These are phyloP conservation scores for Anthonomus grandis DNA, from an alignment of 1,140 invertebrate genomes.

Conservation along the genomic window DNA sequence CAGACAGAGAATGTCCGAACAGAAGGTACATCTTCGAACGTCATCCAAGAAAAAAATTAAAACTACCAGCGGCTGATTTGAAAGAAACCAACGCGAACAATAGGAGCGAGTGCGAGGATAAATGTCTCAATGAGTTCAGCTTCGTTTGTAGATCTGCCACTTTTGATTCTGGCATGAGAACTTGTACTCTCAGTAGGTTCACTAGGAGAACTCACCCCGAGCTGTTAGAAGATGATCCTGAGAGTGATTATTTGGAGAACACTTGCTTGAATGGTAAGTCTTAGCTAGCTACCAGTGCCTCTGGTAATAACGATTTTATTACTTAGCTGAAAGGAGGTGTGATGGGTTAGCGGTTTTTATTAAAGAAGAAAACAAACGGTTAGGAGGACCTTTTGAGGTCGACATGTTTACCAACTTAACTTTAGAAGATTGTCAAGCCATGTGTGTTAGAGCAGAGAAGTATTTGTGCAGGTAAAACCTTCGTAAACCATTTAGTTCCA, in stretches of 20 bases:
- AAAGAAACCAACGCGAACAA: slow-evolving; percentile 79
- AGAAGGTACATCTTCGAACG: slow-evolving; percentile 83
- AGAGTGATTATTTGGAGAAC: slow-evolving; percentile 87
- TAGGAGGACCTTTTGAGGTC: slow-evolving; percentile 82
- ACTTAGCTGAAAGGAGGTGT: slow-evolving; percentile 79
- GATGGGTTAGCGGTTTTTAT: slow-evolving; percentile 82
- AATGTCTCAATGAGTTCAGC: slow-evolving; percentile 83
- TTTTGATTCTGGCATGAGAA: slow-evolving; percentile 70
- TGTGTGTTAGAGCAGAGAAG: slow-evolving; percentile 52
- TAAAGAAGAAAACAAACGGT: slow-evolving; percentile 83
- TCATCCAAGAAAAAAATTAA: slow-evolving; percentile 77
- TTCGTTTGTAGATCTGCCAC: slow-evolving; percentile 84
- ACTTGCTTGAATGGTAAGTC: slow-evolving; percentile 79
- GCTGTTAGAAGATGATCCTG: slow-evolving; percentile 76
- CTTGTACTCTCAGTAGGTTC: slow-evolving; percentile 75
- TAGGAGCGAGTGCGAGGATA: slow-evolving; percentile 85
- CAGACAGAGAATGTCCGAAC: slow-evolving; percentile 82
- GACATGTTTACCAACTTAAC: slow-evolving; percentile 82
- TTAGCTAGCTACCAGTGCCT: too few relatives aligned
- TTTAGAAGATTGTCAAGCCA: slow-evolving; percentile 70
- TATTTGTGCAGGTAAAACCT: slow-evolving; percentile 68
- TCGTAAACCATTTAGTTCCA: background rate
- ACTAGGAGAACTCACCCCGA: slow-evolving; percentile 82
- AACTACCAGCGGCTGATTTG: slow-evolving; percentile 70
- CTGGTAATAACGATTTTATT: too few relatives aligned